Evolutionary conservation across 2,113 vertebrate species (phyloP).

Genomic region (Barnardius zonarius): DNA sequence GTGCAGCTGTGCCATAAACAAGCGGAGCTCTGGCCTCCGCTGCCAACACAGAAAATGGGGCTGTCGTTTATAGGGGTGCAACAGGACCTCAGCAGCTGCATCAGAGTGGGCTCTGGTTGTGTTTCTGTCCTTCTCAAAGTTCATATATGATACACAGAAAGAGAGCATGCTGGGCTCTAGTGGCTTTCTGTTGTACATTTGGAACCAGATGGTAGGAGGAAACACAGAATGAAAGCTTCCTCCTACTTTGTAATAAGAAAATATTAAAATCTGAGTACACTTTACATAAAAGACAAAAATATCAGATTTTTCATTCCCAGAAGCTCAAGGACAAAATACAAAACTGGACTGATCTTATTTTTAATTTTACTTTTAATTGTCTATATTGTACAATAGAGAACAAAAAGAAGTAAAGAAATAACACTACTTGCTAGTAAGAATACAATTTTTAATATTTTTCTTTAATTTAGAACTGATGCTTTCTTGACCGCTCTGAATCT

Average conservation of each 20-base stretch:
- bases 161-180: not conserved
- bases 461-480: not conserved
- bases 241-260: not conserved
- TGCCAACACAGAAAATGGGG: accelerated
- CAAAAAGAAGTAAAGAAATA: not conserved
- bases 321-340: not conserved
- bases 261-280: not conserved
- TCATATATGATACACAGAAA: not conserved
- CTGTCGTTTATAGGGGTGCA: not conserved
- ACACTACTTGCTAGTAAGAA: not conserved
- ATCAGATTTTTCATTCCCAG: not conserved
- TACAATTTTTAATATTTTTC: not conserved
- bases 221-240: not conserved
- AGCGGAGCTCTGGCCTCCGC: not conserved
- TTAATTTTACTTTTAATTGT: not conserved
- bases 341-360: not conserved
- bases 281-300: not conserved
- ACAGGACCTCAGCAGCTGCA: too few relatives aligned
- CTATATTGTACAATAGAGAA: not conserved
- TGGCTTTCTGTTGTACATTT: not conserved
- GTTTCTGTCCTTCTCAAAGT: not conserved
- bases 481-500: not conserved
- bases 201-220: not conserved
- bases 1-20: accelerated
- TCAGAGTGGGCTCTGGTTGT: not conserved